Percentiles rank a stretch among this genome's conserved stretches.
Evolutionary conservation across 2,888 invertebrate species (phyloP).

Genomic region (Plusia festucae): DNA sequence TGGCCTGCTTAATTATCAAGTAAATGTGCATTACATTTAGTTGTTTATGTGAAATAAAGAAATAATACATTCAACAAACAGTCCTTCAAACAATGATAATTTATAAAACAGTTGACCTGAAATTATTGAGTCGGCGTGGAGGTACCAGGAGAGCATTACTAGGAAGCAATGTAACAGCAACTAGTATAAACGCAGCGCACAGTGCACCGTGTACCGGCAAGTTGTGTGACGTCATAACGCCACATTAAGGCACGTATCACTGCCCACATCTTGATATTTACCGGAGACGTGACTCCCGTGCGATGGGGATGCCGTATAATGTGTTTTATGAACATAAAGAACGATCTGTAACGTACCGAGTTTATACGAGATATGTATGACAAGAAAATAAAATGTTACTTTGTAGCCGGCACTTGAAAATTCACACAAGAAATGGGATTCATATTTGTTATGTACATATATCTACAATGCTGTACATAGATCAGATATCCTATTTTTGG

Average conservation of each 20-base stretch:
- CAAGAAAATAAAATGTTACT: slow-evolving; percentile 4
- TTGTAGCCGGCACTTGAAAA: too few species aligned
- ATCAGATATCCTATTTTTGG: neutral
- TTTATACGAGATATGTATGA: neutral
- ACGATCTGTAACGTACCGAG: neutral
- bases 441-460: neutral
- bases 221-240: slow-evolving; percentile 13
- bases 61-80: neutral
- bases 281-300: slow-evolving; percentile 15
- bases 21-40: too few species aligned
- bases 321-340: neutral
- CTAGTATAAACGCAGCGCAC: slow-evolving; percentile 27
- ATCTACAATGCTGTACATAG: neutral
- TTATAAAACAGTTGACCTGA: slow-evolving; percentile 15
- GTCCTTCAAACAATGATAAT: neutral
- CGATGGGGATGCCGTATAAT: slow-evolving; percentile 31
- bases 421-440: too few species aligned
- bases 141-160: slow-evolving; percentile 5
- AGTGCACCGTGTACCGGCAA: slow-evolving; percentile 7
- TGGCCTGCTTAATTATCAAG: too few species aligned
- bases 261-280: slow-evolving; percentile 39
- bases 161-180: slow-evolving; percentile 34
- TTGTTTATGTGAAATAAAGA: too few species aligned
- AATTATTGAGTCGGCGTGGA: slow-evolving; percentile 23
- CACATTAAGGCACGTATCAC: slow-evolving; percentile 28